Evolutionary conservation across 1,140 invertebrate species (phyloP).

Genomic region (Lepeophtheirus salmonis): DNA sequence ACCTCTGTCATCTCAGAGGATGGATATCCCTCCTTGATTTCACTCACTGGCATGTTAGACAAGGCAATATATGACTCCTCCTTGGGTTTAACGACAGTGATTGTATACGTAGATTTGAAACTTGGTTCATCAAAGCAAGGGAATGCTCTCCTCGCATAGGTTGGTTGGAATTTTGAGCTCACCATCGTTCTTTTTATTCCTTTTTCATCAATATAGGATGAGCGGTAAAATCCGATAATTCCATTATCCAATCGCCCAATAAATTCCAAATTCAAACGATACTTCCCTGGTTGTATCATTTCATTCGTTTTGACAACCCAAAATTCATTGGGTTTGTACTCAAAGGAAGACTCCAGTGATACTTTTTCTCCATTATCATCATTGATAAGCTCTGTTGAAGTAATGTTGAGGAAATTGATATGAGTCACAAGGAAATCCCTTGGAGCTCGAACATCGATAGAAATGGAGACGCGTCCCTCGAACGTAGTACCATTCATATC

Average conservation of each 20-base stretch:
- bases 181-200: constrained; percentile 24
- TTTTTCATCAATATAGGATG: constrained; percentile 40
- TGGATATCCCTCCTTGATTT: constrained; percentile 10
- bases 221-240: constrained; percentile 57
- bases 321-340: constrained; percentile 39
- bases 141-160: constrained; percentile 35
- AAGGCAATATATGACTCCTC: constrained; percentile 27
- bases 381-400: neutral
- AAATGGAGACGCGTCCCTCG: constrained; percentile 46
- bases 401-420: constrained; percentile 30
- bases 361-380: constrained; percentile 26
- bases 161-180: constrained; percentile 37
- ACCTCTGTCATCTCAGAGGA: constrained; percentile 24
- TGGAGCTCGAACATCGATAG: constrained; percentile 35
- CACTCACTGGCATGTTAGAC: constrained; percentile 30
- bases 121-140: constrained; percentile 39
- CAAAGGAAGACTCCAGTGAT: constrained; percentile 27
- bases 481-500: constrained; percentile 46
- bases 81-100: constrained; percentile 27
- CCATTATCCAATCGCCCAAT: constrained; percentile 40
- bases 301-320: constrained; percentile 35
- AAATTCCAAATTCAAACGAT: constrained; percentile 42
- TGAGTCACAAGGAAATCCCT: constrained; percentile 48
- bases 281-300: constrained; percentile 35
- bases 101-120: constrained; percentile 33